Conservation (phyloP, 2,113 vertebrate genomes). For the Climacteris rufus region DNA sequence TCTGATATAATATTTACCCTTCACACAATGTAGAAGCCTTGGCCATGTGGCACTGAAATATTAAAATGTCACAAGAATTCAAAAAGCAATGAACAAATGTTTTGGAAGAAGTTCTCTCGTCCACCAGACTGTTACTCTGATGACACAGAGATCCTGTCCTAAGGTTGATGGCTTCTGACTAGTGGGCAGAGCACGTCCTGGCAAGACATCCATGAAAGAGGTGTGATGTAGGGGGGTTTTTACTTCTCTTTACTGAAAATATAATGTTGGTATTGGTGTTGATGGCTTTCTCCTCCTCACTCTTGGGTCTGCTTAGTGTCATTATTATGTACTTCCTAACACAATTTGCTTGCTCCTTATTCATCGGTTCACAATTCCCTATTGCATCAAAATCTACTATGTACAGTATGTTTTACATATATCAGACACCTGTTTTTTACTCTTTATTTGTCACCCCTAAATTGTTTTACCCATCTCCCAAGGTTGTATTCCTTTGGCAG, state of each 20-base stretch:
- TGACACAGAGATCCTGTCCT: background rate
- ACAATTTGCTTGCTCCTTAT: background rate
- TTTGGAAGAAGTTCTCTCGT: background rate
- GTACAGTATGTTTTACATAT: background rate
- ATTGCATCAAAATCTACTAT: background rate
- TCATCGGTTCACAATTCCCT: background rate
- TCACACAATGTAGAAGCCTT: background rate
- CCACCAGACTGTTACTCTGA: background rate
- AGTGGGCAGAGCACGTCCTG: background rate
- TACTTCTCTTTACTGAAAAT: background rate
- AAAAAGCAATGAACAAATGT: no score
- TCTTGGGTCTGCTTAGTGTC: background rate
- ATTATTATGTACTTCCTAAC: background rate
- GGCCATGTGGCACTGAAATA: background rate
- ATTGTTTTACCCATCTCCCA: background rate
- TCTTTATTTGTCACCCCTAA: background rate
- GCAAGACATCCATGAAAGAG: background rate
- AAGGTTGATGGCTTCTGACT: background rate
- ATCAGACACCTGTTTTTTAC: background rate
- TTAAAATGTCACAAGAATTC: background rate
- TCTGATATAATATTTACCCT: background rate
- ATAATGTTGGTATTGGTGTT: background rate
- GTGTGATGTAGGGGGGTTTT: background rate
- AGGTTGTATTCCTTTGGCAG: background rate
- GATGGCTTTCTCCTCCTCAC: background rate